Evolutionary conservation across 2,113 vertebrate genomes (phyloP).

Genomic region (Equus quagga): DNA sequence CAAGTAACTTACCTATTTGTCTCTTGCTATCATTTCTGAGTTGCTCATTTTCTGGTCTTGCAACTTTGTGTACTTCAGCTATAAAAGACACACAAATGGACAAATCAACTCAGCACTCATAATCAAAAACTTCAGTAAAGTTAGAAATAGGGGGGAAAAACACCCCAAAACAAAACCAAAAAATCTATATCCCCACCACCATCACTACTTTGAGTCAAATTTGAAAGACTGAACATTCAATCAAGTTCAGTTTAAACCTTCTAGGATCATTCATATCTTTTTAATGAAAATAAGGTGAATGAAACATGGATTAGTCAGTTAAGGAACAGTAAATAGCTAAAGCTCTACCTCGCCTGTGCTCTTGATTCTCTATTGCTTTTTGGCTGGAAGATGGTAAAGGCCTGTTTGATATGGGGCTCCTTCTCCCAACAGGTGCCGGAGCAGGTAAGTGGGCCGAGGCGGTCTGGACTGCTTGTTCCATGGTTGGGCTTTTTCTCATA

Average conservation of each 20-base stretch:
- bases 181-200: slow-evolving; percentile 41
- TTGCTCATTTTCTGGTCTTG: slow-evolving; percentile 91
- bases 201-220: slow-evolving; percentile 54
- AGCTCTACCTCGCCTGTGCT: slow-evolving; percentile 93
- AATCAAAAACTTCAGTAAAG: background rate
- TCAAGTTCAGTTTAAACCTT: slow-evolving; percentile 62
- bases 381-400: slow-evolving; percentile 89
- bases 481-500: slow-evolving; percentile 90
- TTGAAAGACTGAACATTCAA: slow-evolving; percentile 58
- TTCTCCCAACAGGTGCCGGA: slow-evolving; percentile 91
- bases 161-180: slow-evolving; percentile 15
- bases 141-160: slow-evolving; percentile 45
- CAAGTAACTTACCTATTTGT: slow-evolving; percentile 90
- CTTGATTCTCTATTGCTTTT: slow-evolving; percentile 92
- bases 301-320: slow-evolving; percentile 61
- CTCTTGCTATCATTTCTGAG: slow-evolving; percentile 93
- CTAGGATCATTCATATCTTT: slow-evolving; percentile 53
- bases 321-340: slow-evolving; percentile 60
- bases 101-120: slow-evolving; percentile 68
- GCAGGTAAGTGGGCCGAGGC: slow-evolving; percentile 87
- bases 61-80: slow-evolving; percentile 92
- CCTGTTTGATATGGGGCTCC: slow-evolving; percentile 89
- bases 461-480: slow-evolving; percentile 92
- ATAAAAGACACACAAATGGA: slow-evolving; percentile 80
- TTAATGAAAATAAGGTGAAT: slow-evolving; percentile 69